Evolutionary conservation across 2,888 invertebrate species (phyloP).

Genomic region (Cryptocephalus primarius): DNA sequence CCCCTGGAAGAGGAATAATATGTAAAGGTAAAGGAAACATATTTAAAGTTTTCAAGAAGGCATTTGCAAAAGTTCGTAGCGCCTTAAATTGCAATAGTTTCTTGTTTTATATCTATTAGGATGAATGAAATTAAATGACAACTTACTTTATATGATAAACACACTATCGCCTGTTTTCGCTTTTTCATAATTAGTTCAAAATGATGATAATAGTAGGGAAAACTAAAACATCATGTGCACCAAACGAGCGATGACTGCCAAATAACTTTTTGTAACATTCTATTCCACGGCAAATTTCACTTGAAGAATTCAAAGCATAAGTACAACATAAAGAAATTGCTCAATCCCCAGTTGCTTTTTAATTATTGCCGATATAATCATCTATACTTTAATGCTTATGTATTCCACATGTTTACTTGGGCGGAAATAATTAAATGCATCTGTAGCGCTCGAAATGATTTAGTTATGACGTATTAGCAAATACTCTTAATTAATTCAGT

Average conservation of each 20-base stretch:
- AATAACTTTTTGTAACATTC: neutral
- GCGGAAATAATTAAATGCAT: constrained; percentile 27
- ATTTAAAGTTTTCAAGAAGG: too few species aligned
- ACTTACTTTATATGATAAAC: constrained; percentile 31
- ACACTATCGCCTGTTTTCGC: constrained; percentile 24
- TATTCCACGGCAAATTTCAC: constrained; percentile 12
- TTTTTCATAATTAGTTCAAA: constrained; percentile 18
- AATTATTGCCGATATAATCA: constrained; percentile 10
- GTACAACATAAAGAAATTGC: constrained; percentile 1
- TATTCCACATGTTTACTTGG: constrained; percentile 27
- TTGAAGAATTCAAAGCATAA: constrained; percentile 12
- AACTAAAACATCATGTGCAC: neutral
- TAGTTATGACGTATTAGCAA: neutral
- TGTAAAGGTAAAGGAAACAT: too few species aligned
- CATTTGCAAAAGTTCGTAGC: too few species aligned
- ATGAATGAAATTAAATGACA: neutral
- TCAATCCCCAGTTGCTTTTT: neutral
- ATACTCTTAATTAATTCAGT: constrained; percentile 3
- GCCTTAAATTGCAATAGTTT: too few species aligned
- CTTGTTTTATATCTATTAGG: too few species aligned
- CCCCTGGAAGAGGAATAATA: constrained; percentile 18
- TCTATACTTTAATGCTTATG: constrained; percentile 19
- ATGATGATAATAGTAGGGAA: constrained; percentile 5
- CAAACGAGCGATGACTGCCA: neutral
- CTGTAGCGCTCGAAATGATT: constrained; percentile 2